Percentiles rank a stretch among this genome's conserved stretches.
phyloP scores from a whole-genome alignment of 2,797 vertebrate species.

The Adelosebastes latens region DNA sequence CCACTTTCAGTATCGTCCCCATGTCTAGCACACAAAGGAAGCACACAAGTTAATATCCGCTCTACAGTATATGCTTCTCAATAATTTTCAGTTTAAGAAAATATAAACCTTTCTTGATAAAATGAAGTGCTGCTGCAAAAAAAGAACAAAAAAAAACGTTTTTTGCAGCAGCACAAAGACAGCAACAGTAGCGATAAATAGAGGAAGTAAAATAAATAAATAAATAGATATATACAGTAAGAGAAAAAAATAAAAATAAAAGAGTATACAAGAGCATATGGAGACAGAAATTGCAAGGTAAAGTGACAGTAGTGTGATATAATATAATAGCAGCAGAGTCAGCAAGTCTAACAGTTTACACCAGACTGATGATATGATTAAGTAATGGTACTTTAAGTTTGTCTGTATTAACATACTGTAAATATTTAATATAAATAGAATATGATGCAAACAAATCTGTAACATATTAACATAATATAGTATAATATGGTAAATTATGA shows the following conservation, averaged over 20 bases:
- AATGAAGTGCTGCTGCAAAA: not conserved
- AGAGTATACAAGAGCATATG: not conserved
- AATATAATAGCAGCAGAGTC: no score
- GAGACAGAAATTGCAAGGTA: no score
- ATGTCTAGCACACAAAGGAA: constrained; percentile 83
- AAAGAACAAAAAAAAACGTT: fast-evolving
- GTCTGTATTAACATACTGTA: no score
- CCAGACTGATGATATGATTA: no score
- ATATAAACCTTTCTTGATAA: not conserved
- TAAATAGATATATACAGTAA: no score
- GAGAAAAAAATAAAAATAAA: not conserved
- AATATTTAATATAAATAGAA: no score
- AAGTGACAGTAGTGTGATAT: no score
- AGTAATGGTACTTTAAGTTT: no score
- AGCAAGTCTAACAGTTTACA: no score
- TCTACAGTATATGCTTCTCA: not conserved
- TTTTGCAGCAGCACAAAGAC: no score
- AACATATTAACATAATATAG: not conserved
- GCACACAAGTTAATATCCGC: not conserved
- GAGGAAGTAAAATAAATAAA: not conserved
- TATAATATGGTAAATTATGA: not conserved
- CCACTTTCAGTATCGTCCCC: constrained; percentile 96
- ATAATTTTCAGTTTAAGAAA: not conserved
- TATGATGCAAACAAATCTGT: not conserved
- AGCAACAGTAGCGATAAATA: not conserved